phyloP scores from a whole-genome alignment of 2,797 vertebrate genomes.

The Adrianichthys oophorus region DNA sequence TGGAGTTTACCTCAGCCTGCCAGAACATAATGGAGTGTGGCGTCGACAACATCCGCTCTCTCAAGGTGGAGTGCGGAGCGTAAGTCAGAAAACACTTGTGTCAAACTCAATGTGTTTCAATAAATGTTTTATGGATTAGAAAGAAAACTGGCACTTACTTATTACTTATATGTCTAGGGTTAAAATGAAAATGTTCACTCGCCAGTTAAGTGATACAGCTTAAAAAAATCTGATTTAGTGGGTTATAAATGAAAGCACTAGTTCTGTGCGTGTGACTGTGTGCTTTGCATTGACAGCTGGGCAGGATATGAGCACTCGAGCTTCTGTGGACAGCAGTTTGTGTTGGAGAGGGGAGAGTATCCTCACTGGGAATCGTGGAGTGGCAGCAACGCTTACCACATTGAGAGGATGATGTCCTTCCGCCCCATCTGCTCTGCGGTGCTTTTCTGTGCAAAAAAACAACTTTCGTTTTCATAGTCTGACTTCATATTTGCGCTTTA shows the following conservation, averaged over 20 bases:
- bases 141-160: too few species aligned
- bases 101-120: too few species aligned
- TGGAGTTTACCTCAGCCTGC: conserved; percentile 91
- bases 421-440: conserved; percentile 95
- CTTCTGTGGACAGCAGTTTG: conserved; percentile 96
- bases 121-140: too few species aligned
- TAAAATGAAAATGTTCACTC: too few species aligned
- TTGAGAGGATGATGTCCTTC: conserved; percentile 96
- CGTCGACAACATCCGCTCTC: conserved; percentile 89
- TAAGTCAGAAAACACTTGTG: conserved; percentile 75
- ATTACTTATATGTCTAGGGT: too few species aligned
- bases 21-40: conserved; percentile 91
- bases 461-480: conserved; percentile 7
- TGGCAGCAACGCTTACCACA: conserved; percentile 96
- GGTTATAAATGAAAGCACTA: neutral
- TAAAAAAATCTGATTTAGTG: neutral
- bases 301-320: conserved; percentile 94
- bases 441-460: conserved; percentile 62
- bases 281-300: conserved; percentile 82
- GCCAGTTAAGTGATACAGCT: too few species aligned
- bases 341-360: conserved; percentile 95
- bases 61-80: conserved; percentile 95
- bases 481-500: neutral
- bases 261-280: conserved; percentile 2
- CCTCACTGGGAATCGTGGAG: conserved; percentile 98